Evolutionary conservation across 2,888 invertebrate genomes (phyloP).

Genomic region (Rhingia rostrata): DNA sequence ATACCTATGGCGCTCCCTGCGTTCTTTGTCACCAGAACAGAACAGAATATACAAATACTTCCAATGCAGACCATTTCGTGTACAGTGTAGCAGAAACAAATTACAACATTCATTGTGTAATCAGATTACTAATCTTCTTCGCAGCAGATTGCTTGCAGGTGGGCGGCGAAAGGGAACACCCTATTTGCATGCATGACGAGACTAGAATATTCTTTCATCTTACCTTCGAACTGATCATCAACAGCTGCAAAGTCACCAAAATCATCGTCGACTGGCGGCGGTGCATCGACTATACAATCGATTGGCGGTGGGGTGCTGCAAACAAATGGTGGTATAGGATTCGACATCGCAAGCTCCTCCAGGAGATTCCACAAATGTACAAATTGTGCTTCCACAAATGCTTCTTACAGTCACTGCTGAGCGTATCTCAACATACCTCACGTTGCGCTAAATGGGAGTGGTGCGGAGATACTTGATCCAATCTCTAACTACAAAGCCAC

Average conservation of each 20-base stretch:
- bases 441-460: background rate
- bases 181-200: background rate
- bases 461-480: background rate
- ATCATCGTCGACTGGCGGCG: conserved; percentile 82
- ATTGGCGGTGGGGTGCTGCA: conserved; percentile 85
- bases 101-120: conserved; percentile 45
- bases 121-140: conserved; percentile 28
- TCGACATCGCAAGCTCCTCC: conserved; percentile 71
- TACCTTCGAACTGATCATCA: conserved; percentile 70
- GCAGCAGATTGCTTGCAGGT: conserved; percentile 8
- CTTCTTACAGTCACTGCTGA: conserved; percentile 21
- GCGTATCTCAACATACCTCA: conserved; percentile 35
- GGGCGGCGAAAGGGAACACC: conserved; percentile 11
- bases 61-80: background rate
- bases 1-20: background rate
- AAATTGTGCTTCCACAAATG: conserved; percentile 17
- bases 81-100: conserved; percentile 1
- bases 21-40: conserved; percentile 39
- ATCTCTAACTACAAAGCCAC: conserved; percentile 6
- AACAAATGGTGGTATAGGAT: conserved; percentile 84
- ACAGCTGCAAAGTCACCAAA: conserved; percentile 79
- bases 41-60: conserved; percentile 5
- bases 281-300: conserved; percentile 81
- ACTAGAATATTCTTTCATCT: conserved; percentile 27
- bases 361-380: background rate